Evolutionary conservation across 1,140 invertebrate genomes (phyloP).

Genomic region (Tribolium madens): DNA sequence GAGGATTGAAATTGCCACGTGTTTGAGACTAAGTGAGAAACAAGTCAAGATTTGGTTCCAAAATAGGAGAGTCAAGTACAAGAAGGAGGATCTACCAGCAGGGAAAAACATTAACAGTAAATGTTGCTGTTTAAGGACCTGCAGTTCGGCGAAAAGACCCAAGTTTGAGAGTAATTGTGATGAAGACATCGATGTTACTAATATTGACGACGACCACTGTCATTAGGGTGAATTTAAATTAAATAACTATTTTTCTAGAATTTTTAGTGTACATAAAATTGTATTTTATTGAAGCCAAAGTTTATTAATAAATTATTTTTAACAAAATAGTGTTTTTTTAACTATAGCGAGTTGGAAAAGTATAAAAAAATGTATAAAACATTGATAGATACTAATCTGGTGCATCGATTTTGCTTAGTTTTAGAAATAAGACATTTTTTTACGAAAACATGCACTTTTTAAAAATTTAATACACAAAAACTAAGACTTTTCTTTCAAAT

Average conservation of each 20-base stretch:
- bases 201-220: conserved; percentile 56
- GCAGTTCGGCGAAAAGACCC: conserved; percentile 48
- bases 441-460: too few relatives aligned
- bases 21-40: conserved; percentile 89
- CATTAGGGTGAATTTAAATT: conserved; percentile 23
- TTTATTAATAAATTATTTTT: conserved; percentile 45
- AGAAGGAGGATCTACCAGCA: conserved; percentile 78
- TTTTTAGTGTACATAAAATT: conserved; percentile 45
- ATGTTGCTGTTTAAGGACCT: conserved; percentile 60
- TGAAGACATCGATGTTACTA: conserved; percentile 63
- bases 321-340: neutral
- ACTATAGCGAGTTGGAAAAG: too few relatives aligned
- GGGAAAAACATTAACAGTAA: conserved; percentile 38
- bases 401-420: too few relatives aligned
- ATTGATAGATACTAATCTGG: too few relatives aligned
- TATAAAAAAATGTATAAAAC: too few relatives aligned
- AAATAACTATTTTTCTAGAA: conserved; percentile 35
- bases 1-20: conserved; percentile 92
- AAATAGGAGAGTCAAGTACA: conserved; percentile 90
- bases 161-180: conserved; percentile 54
- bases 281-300: conserved; percentile 47
- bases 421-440: too few relatives aligned
- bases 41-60: conserved; percentile 98
- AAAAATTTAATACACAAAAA: too few relatives aligned
- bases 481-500: too few relatives aligned